Conservation (phyloP, 2,113 vertebrate species). For the Helogale parvula region DNA sequence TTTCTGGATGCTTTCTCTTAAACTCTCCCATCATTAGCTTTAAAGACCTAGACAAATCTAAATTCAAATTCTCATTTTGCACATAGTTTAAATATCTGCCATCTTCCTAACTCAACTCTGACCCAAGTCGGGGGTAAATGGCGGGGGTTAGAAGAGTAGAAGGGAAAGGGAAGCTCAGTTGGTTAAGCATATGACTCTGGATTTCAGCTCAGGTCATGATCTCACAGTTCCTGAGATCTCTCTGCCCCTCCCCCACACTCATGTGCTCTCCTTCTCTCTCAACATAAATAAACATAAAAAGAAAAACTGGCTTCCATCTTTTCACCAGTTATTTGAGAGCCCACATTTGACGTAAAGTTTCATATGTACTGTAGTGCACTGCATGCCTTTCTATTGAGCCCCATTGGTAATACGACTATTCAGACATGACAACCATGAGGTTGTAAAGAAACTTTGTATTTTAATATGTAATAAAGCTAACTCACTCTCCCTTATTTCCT, state of each 20-base stretch:
- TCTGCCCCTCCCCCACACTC: too few species aligned
- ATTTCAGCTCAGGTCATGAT: too few species aligned
- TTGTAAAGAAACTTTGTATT: background rate
- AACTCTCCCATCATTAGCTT: background rate
- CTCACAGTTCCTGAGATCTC: too few species aligned
- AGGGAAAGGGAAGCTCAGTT: background rate
- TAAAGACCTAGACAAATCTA: background rate
- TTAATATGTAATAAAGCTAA: background rate
- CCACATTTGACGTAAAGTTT: background rate
- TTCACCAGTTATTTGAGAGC: background rate
- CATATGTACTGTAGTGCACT: background rate
- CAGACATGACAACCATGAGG: background rate
- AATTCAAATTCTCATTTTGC: background rate
- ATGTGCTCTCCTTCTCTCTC: too few species aligned
- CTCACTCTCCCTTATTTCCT: background rate
- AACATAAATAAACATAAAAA: too few species aligned
- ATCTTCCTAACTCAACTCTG: background rate
- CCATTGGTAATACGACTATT: background rate
- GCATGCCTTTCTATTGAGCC: background rate
- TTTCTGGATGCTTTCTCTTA: background rate
- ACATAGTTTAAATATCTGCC: background rate
- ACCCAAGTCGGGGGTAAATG: too few species aligned
- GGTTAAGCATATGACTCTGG: too few species aligned
- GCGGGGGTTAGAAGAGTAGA: too few species aligned
- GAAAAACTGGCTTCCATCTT: background rate